phyloP scores from a whole-genome alignment of 2,888 invertebrate species.

The Baronia brevicornis region DNA sequence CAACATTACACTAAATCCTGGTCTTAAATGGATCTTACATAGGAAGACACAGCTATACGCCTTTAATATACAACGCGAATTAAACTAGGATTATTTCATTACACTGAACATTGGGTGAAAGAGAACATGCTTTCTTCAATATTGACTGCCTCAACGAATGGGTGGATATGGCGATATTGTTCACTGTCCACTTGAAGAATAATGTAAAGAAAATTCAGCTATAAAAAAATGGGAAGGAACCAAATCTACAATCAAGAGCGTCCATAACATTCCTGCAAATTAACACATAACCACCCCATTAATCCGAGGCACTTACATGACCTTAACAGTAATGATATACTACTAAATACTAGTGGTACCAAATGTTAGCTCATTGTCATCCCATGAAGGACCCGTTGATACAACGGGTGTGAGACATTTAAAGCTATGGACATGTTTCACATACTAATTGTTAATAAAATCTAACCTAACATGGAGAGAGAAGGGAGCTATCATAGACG shows the following conservation, averaged over 20 bases:
- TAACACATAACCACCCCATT: constrained; percentile 60
- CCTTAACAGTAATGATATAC: constrained; percentile 72
- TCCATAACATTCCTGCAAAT: constrained; percentile 39
- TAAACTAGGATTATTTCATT: constrained; percentile 19
- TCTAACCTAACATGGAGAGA: constrained; percentile 70
- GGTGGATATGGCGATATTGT: no score
- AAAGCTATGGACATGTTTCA: constrained; percentile 75
- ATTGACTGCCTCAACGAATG: no score
- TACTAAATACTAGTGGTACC: constrained; percentile 66
- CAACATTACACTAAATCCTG: constrained; percentile 44
- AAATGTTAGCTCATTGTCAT: constrained; percentile 59
- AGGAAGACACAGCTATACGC: constrained; percentile 70
- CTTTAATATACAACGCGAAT: constrained; percentile 42
- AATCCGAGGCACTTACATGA: constrained; percentile 72
- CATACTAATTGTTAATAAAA: constrained; percentile 58
- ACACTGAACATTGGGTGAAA: no score
- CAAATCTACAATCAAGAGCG: constrained; percentile 8
- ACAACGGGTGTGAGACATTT: constrained; percentile 71
- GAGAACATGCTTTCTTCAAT: no score
- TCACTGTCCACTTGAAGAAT: no score
- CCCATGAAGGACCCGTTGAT: constrained; percentile 66
- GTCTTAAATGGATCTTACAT: constrained; percentile 61
- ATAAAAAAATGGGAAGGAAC: constrained; percentile 4
- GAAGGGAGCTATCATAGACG: constrained; percentile 64
- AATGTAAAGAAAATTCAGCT: no score